Evolutionary conservation across 2,113 vertebrate genomes (phyloP).

Genomic region (Gymnocephalus cernua): DNA sequence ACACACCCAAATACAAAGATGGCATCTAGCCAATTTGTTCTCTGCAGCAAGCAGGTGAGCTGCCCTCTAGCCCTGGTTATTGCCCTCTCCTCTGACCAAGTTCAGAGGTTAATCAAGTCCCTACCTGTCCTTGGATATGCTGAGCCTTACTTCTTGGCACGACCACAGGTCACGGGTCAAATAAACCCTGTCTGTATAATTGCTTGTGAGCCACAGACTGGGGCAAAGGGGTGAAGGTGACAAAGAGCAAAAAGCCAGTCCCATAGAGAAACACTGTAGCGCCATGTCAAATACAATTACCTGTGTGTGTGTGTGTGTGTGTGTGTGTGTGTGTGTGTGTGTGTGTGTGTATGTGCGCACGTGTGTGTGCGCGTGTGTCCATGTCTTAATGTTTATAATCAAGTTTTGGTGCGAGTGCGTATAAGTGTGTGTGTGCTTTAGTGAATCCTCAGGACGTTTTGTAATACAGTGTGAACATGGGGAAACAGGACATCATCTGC

Average conservation of each 20-base stretch:
- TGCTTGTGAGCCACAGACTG: constrained; percentile 64
- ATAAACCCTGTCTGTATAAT: constrained; percentile 79
- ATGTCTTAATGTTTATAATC: constrained; percentile 55
- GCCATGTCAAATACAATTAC: constrained; percentile 70
- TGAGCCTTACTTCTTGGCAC: constrained; percentile 71
- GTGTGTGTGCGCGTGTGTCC: constrained; percentile 36
- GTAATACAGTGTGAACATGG: constrained; percentile 71
- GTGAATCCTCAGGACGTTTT: constrained; percentile 58
- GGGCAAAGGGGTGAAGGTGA: constrained; percentile 75
- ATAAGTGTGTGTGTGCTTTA: constrained; percentile 10
- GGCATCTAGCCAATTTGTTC: constrained; percentile 71
- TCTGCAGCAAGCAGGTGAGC: constrained; percentile 68
- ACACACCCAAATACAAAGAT: constrained; percentile 53
- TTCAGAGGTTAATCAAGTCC: constrained; percentile 84
- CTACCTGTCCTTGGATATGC: constrained; percentile 81
- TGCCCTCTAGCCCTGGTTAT: constrained; percentile 66
- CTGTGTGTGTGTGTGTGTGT: constrained; percentile 37
- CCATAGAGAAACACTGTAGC: constrained; percentile 53
- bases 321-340: constrained; percentile 41
- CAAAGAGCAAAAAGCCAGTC: constrained; percentile 48
- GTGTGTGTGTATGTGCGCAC: background rate
- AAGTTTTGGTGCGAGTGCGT: constrained; percentile 38
- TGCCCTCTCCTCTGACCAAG: constrained; percentile 78
- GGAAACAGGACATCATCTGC: constrained; percentile 74
- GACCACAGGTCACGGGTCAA: constrained; percentile 73